Conservation (phyloP, 2,888 invertebrate genomes). For the Aporophyla nigra region DNA sequence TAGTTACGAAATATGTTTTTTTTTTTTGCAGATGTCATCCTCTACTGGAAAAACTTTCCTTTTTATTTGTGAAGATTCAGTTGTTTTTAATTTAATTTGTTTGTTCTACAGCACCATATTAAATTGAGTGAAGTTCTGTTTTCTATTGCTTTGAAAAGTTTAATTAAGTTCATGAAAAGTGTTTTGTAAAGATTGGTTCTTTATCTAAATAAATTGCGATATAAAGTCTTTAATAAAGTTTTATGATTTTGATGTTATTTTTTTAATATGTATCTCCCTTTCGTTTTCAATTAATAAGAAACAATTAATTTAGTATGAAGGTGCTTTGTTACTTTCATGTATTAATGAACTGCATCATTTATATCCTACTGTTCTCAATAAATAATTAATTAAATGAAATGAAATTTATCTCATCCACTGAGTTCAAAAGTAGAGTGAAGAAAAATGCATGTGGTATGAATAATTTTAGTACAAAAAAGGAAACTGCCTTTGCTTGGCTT, state of each 20-base stretch:
- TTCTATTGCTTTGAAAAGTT: conserved; percentile 26
- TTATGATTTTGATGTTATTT: background rate
- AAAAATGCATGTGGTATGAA: background rate
- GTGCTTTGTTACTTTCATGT: background rate
- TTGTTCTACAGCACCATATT: background rate
- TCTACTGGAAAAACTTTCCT: background rate
- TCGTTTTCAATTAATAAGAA: background rate
- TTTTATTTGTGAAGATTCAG: conserved; percentile 7
- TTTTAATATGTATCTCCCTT: background rate
- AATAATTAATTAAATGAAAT: background rate
- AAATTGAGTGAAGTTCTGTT: background rate
- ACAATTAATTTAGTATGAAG: background rate
- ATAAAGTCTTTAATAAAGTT: background rate
- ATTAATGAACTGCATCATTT: too few relatives aligned
- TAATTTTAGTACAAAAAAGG: background rate
- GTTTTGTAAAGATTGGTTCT: background rate
- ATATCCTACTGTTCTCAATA: background rate
- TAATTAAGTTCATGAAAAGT: background rate
- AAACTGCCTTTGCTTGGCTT: too few relatives aligned
- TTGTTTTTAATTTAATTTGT: conserved; percentile 24
- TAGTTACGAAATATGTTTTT: background rate
- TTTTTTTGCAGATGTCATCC: conserved; percentile 18
- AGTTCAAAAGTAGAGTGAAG: background rate
- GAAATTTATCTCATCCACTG: background rate
- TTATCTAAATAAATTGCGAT: background rate